A percentile compares a stretch with the other conserved stretches of the same genome.
These are phyloP conservation scores for Galeopsomyia nigrocyanea DNA, from an alignment of 2,888 invertebrate genomes.

Conservation along the genomic window DNA sequence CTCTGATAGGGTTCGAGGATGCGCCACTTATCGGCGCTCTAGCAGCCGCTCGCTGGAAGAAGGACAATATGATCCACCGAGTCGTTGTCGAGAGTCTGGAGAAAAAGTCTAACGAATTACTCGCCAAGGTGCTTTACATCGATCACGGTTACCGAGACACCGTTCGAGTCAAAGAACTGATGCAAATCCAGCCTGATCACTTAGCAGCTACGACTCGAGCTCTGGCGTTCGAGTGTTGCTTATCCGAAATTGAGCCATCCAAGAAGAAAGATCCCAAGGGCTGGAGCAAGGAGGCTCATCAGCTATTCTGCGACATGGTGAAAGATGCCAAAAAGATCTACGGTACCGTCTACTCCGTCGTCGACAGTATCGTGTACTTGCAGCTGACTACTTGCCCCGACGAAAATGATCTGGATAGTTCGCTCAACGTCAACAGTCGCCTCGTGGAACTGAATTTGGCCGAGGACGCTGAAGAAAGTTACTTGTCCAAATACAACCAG, in stretches of 20 bases:
- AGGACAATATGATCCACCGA: constrained; percentile 57
- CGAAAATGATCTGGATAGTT: constrained; percentile 55
- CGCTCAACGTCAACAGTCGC: constrained; percentile 74
- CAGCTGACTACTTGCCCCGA: constrained; percentile 51
- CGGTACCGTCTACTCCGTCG: constrained; percentile 82
- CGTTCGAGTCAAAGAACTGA: constrained; percentile 70
- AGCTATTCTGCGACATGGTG: constrained; percentile 1
- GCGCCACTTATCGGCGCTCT: constrained; percentile 69
- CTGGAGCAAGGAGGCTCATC: constrained; percentile 74
- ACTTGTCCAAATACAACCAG: constrained; percentile 73
- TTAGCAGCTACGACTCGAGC: constrained; percentile 68
- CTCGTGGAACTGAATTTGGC: constrained; percentile 77
- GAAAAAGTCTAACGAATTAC: constrained; percentile 51
- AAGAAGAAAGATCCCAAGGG: constrained; percentile 73
- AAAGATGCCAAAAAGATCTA: constrained; percentile 54
- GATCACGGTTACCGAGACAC: constrained; percentile 80
- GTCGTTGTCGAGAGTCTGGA: constrained; percentile 54
- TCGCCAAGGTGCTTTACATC: constrained; percentile 78
- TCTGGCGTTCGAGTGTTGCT: constrained; percentile 79
- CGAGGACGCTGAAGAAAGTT: constrained; percentile 80
- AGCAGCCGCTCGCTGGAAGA: constrained; percentile 73
- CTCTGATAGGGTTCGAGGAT: constrained; percentile 48
- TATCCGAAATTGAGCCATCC: constrained; percentile 81
- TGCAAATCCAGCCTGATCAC: constrained; percentile 49
- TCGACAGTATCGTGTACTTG: constrained; percentile 79